Evolutionary conservation across 2,797 vertebrate species (phyloP), one percentile per base, ranked within the genome.

Genomic region (Acipenser transmontanus): DNA sequence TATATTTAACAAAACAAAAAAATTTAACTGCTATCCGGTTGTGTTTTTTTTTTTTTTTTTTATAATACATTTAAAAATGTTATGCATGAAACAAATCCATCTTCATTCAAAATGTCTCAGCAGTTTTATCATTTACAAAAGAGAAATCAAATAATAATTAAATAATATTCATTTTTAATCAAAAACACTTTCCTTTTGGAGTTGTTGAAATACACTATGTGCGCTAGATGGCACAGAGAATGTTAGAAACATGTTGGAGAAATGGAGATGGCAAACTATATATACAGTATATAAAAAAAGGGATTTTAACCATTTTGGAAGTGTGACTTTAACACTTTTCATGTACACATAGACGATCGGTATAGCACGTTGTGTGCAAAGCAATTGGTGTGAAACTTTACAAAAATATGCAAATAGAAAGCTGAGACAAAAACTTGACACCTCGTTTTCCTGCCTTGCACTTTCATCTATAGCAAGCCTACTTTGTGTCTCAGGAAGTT

Each of bases 401-500:
- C 7, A 57, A 57, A 57, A 7, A 13, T n/a, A 57, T n/a, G 59
- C 60, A 14, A 34, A 61, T 50, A 20, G 62, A 47, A 49, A 50
- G 61, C 7, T 34, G 4, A 34, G 34, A n/a, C 11, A 34, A 57
- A 57, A 57, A 34, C 34, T 34, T 3, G 4, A 34, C 34, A 34
- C 34, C 2, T n/a, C 51, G 47, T 61, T 50, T 57, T 61, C 64
- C 64, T 56, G 63, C 59, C 47, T 59, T 12, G n/a, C 34, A 34
- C 67, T 57, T 57, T 63, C 51, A 61, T 63, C 49, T 62, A 14
- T 47, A 34, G 34, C 34, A 34, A 34, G 4, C 34, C 34, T 34
- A 34, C 34, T 34, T 3, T 4, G 34, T 34, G 50, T 61, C 65
- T n/a, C 69, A 70, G 69, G 69, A 70, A 70, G 69, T 70, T 67